Conservation (phyloP, 2,797 vertebrate genomes). For the Ceyx erithaca region DNA sequence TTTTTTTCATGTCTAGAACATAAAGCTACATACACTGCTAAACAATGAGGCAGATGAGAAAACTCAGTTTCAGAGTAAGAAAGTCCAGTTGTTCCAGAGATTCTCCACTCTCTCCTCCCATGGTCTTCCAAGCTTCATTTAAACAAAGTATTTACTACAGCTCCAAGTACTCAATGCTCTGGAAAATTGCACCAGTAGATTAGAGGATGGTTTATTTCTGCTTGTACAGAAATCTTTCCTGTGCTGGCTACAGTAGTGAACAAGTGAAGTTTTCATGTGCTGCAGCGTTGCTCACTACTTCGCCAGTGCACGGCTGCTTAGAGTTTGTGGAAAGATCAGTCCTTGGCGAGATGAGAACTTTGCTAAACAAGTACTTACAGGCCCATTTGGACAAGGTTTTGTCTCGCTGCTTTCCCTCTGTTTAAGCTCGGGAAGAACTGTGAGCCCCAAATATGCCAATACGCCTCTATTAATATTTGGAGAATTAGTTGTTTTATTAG, state of each 20-base stretch:
- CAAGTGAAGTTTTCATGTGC: neutral
- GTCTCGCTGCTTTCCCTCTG: neutral
- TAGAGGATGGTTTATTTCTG: neutral
- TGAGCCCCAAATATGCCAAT: neutral
- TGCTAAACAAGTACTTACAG: neutral
- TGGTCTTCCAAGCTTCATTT: neutral
- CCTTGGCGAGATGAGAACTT: neutral
- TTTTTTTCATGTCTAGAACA: neutral
- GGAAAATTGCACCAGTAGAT: slow-evolving; percentile 30
- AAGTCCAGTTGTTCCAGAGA: neutral
- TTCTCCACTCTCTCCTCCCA: neutral
- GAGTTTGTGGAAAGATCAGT: neutral
- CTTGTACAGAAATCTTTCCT: neutral
- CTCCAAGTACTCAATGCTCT: neutral
- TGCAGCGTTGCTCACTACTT: neutral
- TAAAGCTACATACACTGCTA: neutral
- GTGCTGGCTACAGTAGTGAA: neutral
- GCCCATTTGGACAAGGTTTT: slow-evolving; percentile 7
- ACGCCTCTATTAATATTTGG: slow-evolving; percentile 47
- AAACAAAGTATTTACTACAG: neutral
- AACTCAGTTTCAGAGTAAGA: neutral
- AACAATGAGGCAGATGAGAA: neutral
- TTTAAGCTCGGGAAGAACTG: neutral
- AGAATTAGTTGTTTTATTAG: slow-evolving; percentile 62
- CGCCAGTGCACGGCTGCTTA: neutral